Evolutionary conservation across 2,888 invertebrate species (phyloP), one percentile per base, ranked within the genome.

Genomic region (Nomada lathburiana): DNA sequence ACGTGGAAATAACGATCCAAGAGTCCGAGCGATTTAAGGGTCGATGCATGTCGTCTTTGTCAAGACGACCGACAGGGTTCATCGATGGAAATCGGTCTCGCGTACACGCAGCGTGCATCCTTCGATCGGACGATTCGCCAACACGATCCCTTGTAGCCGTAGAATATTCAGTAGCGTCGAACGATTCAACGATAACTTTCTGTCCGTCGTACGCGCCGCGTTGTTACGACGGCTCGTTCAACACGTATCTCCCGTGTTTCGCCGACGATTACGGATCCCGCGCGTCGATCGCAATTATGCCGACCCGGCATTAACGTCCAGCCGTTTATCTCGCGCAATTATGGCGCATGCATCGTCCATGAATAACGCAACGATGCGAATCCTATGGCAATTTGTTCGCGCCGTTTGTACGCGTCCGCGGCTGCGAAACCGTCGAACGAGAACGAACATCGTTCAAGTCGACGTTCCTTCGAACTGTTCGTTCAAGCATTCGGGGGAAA

Each of bases 121-220:
- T 44, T 60, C 52, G 18, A 71, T 75, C 81, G 71, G 74, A 79
- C 79, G 70, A 79, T 80, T 77, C 53, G 63, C 68, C 26, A 47
- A 57, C 77, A 64, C 64, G 72, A 70, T 81, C 64, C 62, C 55
- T 42, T 70, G 59, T 57, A 57, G 70, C 44, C 64, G 71, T 77
- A 42, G 78, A 85, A 85, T 85, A 85, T 85, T 86, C 71, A 85
- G 80, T 71, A 69, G 80, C 68, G 59, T 67, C 68, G 62, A 76
- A 74, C 83, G 80, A 80, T 77, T 63, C 72, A 47, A 77, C 80
- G 85, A 86, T 86, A 80, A 86, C 83, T 78, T 80, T 78, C 77
- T 71, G 73, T 70, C 79, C 44, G 72, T 80, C 77, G 57, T 73
- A 75, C 71, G 68, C 10, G 10, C 47, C 13, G 47, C 23, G 60